Base-by-base conservation (phyloP, 2,888 invertebrate genomes). In the Neoascia interrupta region DNA sequence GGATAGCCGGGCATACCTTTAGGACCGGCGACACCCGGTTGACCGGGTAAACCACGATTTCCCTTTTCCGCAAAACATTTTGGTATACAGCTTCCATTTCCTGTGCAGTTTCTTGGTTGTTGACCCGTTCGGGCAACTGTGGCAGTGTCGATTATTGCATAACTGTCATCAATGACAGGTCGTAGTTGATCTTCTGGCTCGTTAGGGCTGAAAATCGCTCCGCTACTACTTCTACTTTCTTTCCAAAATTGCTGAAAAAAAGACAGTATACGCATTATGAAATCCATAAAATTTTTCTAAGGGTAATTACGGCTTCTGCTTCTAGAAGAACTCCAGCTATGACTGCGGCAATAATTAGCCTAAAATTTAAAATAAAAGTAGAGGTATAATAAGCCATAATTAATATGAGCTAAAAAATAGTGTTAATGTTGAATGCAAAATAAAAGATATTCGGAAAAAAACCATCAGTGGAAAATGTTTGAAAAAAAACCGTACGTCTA, bases 61-160 rank as follows among this genome's bases (percentile, higher is more conserved):
- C 96, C 96, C 89, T 96, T 96, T 88, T 96, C 95, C 1, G 96
- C 96, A 82, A 95, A 94, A 88, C 96, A 96, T 90, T 96, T 95
- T 0, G 96, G 95, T 36, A 92, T 91, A 85, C 96, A 96, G 83
- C 93, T 92, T 66, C 92, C 93, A 0, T 92, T 90, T 8, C 91
- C 92, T 0, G 91, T 92, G 83, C 93, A 94, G 84, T 93, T 93
- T 43, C 90, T 90, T 6, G 91, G 79, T 83, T 91, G 89, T n/a
- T 89, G 70, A 84, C 88, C 85, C 79, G 85, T 83, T 21, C 84
- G 84, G 58, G 82, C 85, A 61, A 82, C 82, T 5, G 85, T 81
- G 5, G 84, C 86, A 51, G 87, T 86, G 81, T 87, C 86, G 54
- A 88, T 82, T 83, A 88, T 84, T 21, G 86, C 85, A 81, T 87